Conservation (phyloP, 2,888 invertebrate genomes). For the Enchytraeus crypticus region DNA sequence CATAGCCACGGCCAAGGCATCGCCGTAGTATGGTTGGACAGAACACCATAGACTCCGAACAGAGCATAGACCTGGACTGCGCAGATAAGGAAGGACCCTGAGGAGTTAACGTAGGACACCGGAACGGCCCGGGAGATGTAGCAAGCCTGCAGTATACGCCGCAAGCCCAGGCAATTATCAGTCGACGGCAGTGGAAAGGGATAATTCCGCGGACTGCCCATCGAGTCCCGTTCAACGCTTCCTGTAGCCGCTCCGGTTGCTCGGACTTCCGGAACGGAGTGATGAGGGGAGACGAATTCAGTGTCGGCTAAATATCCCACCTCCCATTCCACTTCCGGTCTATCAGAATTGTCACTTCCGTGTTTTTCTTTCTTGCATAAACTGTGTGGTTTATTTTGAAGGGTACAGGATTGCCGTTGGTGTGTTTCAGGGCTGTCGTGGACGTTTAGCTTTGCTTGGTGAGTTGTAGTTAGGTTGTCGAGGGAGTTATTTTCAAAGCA, state of each 20-base stretch:
- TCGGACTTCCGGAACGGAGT: too few species aligned
- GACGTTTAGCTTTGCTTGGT: too few species aligned
- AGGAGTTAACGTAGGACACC: slow-evolving; percentile 53
- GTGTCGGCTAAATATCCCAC: slow-evolving; percentile 34
- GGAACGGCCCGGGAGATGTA: slow-evolving; percentile 53
- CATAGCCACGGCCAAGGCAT: slow-evolving; percentile 56
- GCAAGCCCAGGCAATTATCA: slow-evolving; percentile 27
- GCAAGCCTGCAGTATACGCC: slow-evolving; percentile 35
- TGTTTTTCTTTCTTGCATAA: too few species aligned
- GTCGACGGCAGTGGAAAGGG: slow-evolving; percentile 2
- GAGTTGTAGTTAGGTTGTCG: too few species aligned
- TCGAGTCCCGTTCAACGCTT: neutral
- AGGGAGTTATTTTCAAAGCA: too few species aligned
- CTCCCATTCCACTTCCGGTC: too few species aligned
- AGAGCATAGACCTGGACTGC: slow-evolving; percentile 52
- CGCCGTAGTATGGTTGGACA: slow-evolving; percentile 34
- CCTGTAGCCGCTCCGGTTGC: too few species aligned
- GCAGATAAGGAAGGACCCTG: slow-evolving; percentile 53
- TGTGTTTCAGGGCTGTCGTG: too few species aligned
- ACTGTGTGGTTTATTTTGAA: too few species aligned
- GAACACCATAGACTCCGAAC: slow-evolving; percentile 53
- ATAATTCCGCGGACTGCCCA: slow-evolving; percentile 1
- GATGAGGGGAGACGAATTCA: slow-evolving; percentile 22
- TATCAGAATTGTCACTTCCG: too few species aligned
- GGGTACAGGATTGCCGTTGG: too few species aligned